Evolutionary conservation across 2,113 vertebrate species (phyloP), one percentile per base, ranked within the genome.

Genomic region (Esox niger): DNA sequence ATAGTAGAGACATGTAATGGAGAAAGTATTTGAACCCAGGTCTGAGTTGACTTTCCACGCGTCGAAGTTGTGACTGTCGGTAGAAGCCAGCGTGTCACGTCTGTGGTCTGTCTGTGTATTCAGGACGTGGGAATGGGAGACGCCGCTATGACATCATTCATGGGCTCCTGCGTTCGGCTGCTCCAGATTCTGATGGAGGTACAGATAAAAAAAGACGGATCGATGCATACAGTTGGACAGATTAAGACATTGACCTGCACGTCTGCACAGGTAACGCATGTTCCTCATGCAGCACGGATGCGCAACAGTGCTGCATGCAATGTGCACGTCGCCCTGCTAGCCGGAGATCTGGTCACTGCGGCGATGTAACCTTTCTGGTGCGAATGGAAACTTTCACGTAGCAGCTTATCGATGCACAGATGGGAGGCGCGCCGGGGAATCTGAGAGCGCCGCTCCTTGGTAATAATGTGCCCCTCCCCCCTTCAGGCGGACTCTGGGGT

Each of bases 41-140:
- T n/a, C n/a, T n/a, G n/a, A n/a, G n/a, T n/a, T n/a, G n/a, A n/a
- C n/a, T 17, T 10, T 43, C 38, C 17, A 43, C 13, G 11, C 17
- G 10, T 38, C 38, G 11, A 15, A 43, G 13, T 15, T 43, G 11
- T 2, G 38, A 15, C 38, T 43, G 38, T 43, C 11, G 17, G 5
- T 43, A 43, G 38, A 43, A 3, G 13, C 1, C 15, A 1, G 23
- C n/a, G 21, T 27, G 17, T 43, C 66, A 2, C 69, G 60, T 59
- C 27, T 69, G 66, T 67, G 32, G 23, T 68, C 21, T 67, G 68
- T 80, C 59, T 68, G 30, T 70, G 29, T 70, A 71, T 46, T 20
- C 68, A 99, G 97, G 97, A 99, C 0, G 94, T 98, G 0, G 97
- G 97, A 6, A 95, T 98, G 95, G 93, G 96, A 11, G 97, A 98